Evolutionary conservation across 2,113 vertebrate genomes (phyloP), one percentile per base, ranked within the genome.

Genomic region (Copsychus sechellarum): DNA sequence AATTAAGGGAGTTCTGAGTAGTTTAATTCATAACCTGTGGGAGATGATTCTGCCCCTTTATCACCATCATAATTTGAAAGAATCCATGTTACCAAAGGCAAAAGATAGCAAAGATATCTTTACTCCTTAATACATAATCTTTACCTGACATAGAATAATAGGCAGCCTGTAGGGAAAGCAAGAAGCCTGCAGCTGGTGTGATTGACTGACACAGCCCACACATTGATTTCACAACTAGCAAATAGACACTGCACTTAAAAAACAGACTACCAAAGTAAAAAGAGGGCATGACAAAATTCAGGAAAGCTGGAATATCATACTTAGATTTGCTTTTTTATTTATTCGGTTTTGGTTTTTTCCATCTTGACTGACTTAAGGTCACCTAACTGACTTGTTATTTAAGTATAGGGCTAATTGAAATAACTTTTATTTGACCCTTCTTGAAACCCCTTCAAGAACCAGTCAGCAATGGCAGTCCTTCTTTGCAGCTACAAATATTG

Each of bases 361-460:
- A 3, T 83, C 40, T 91, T 81, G 87, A 81, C 34, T 78, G 67
- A 87, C 48, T 88, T 91, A 87, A 86, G 77, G 66, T 83, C 89
- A 76, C 43, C 29, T 66, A 57, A 82, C 73, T 51, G 73, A 88
- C 58, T 74, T 12, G 16, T 83, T 92, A 95, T 91, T 94, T 97
- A 43, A 72, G 66, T 81, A 57, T 7, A 82, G 62, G 28, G 18
- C 31, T 76, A 80, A 95, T 33, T 54, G 71, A 91, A 95, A 94
- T 92, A 95, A 92, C 51, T 96, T 83, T 81, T 67, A 43, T 81
- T 93, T 97, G 87, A 96, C 93, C 57, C 43, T 90, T 56, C 33
- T 64, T 24, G 21, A 70, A 85, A n/a, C 13, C 42, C 70, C 29
- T 83, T 90, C 73, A 85, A 78, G 34, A 73, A 81, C 11, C 45